phyloP scores from a whole-genome alignment of 2,888 invertebrate species.

The Tuberolachnus salignus region DNA sequence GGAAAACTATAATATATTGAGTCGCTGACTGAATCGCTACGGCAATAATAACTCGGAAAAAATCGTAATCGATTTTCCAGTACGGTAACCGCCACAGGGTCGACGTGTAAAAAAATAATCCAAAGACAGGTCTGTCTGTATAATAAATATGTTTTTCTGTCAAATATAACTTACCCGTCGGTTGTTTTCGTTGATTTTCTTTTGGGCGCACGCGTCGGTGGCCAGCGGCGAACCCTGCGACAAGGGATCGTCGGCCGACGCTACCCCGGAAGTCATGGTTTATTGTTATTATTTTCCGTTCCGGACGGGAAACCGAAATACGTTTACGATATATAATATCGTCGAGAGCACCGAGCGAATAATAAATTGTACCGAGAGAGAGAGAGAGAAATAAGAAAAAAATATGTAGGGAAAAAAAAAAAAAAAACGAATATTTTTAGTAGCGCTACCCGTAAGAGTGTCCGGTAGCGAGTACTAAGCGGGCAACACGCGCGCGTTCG shows the following conservation, averaged over 20 bases:
- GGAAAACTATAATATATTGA: too few species aligned
- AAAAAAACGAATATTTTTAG: not conserved
- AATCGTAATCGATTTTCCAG: too few species aligned
- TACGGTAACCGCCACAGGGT: too few species aligned
- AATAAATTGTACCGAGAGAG: too few species aligned
- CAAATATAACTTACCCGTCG: slow-evolving; percentile 50
- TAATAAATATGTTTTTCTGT: too few species aligned
- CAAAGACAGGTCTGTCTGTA: too few species aligned
- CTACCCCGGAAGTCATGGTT: slow-evolving; percentile 46
- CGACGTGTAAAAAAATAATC: too few species aligned
- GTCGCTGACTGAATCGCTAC: too few species aligned
- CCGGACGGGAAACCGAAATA: not conserved
- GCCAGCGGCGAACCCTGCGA: slow-evolving; percentile 25
- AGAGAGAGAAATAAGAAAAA: not conserved
- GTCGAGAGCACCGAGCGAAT: not conserved
- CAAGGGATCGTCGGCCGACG: slow-evolving; percentile 17
- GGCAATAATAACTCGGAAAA: too few species aligned
- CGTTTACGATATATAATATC: not conserved
- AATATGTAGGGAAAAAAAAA: too few species aligned
- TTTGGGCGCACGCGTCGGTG: slow-evolving; percentile 29
- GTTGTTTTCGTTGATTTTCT: slow-evolving; percentile 51
- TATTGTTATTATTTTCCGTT: not conserved
- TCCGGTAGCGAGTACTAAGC: too few species aligned
- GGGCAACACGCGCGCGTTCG: not conserved
- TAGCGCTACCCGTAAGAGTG: too few species aligned